These are phyloP conservation scores for Drosophila willistoni DNA, from an alignment of 1,140 invertebrate species.

Conservation along the genomic window DNA sequence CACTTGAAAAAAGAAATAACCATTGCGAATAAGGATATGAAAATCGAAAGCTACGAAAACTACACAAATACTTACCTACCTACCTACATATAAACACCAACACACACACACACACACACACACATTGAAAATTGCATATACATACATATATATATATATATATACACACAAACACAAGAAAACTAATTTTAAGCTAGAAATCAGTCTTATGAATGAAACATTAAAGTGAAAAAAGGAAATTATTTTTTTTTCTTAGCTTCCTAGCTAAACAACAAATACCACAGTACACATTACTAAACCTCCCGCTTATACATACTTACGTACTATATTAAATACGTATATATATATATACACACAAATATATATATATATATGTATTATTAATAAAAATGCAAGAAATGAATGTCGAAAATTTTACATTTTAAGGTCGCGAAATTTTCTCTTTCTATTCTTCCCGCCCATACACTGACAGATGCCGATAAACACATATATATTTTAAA, in stretches of 20 bases:
- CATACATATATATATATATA: constrained; percentile 6
- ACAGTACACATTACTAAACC: constrained; percentile 28
- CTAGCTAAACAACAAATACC: constrained; percentile 43
- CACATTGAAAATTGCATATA: neutral
- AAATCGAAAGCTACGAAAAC: constrained; percentile 15
- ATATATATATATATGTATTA: constrained; percentile 63
- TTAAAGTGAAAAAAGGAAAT: constrained; percentile 50
- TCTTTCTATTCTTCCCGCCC: constrained; percentile 14
- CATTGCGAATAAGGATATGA: constrained; percentile 17
- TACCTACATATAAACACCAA: constrained; percentile 12
- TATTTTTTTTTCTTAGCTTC: constrained; percentile 45
- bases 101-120: constrained; percentile 15
- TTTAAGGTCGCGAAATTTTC: constrained; percentile 54
- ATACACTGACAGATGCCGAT: constrained; percentile 5
- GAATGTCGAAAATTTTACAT: constrained; percentile 60
- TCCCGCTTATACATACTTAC: constrained; percentile 46
- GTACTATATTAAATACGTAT: constrained; percentile 32
- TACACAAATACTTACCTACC: constrained; percentile 1
- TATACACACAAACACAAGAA: constrained; percentile 26
- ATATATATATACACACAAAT: constrained; percentile 41
- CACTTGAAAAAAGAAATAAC: constrained; percentile 47
- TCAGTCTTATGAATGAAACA: constrained; percentile 74
- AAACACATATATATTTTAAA: neutral
- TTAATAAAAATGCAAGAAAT: constrained; percentile 63
- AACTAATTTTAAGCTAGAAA: constrained; percentile 64